Percentiles rank a stretch among this genome's conserved stretches.
phyloP scores from a whole-genome alignment of 2,888 invertebrate genomes.

The Caenorhabditis sulstoni region DNA sequence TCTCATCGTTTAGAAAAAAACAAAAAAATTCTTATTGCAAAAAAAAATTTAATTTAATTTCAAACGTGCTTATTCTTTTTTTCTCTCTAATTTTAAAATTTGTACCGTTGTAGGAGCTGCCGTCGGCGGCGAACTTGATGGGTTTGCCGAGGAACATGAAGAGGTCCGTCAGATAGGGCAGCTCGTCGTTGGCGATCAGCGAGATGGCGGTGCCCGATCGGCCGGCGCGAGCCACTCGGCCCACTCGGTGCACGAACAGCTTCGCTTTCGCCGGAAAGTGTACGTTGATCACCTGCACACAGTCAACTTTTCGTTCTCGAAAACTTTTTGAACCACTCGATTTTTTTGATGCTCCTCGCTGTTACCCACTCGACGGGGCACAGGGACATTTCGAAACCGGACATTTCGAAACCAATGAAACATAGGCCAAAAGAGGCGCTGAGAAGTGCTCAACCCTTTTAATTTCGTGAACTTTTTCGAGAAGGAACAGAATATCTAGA shows the following conservation, averaged over 20 bases:
- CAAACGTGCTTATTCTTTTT: not conserved
- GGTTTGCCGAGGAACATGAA: slow-evolving; percentile 92
- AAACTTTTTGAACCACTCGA: not conserved
- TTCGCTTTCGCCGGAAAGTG: slow-evolving; percentile 98
- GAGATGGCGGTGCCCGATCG: slow-evolving; percentile 90
- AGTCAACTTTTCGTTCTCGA: not conserved
- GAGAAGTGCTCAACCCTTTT: no score
- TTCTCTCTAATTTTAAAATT: not conserved
- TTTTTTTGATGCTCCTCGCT: no score
- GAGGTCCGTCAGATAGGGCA: slow-evolving; percentile 93
- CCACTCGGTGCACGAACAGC: slow-evolving; percentile 97
- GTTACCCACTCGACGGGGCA: no score
- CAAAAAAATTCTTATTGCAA: no score
- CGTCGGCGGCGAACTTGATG: slow-evolving; percentile 82
- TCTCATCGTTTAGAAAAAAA: no score
- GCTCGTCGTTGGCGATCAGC: slow-evolving; percentile 91
- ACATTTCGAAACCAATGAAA: no score
- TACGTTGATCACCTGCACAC: slow-evolving; percentile 89
- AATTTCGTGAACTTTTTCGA: no score
- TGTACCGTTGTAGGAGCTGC: slow-evolving; percentile 67
- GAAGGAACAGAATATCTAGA: no score
- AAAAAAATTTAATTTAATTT: no score
- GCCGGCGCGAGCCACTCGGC: slow-evolving; percentile 83
- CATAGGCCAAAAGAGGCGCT: no score
- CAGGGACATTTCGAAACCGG: no score